Evolutionary conservation across 2,113 vertebrate genomes (phyloP).

Genomic region (Natator depressus): DNA sequence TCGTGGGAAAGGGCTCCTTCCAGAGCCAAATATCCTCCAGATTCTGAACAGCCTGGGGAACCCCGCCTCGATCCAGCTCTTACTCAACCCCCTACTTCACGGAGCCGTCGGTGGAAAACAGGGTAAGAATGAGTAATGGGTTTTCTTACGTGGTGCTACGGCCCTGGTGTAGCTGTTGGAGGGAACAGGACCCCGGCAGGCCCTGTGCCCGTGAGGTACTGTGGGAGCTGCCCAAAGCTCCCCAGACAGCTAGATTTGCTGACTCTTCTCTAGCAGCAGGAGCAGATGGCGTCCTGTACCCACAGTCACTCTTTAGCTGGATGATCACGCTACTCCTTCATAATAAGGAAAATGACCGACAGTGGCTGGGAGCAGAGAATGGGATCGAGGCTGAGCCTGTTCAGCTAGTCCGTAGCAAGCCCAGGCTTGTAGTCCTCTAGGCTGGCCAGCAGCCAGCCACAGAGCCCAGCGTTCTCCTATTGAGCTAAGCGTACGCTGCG

Average conservation of each 20-base stretch:
- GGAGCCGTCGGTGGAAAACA: constrained; percentile 80
- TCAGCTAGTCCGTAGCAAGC: background rate
- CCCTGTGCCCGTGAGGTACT: background rate
- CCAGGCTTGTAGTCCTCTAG: background rate
- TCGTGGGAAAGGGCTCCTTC: constrained; percentile 92
- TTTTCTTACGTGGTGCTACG: accelerated
- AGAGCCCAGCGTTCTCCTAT: background rate
- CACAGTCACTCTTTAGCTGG: background rate
- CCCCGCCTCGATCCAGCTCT: constrained; percentile 88
- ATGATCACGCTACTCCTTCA: background rate
- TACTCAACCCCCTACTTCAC: constrained; percentile 87
- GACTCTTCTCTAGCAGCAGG: background rate
- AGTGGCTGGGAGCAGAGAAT: background rate
- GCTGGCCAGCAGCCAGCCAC: background rate
- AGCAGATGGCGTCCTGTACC: background rate
- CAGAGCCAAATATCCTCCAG: constrained; percentile 90
- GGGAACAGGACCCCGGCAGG: background rate
- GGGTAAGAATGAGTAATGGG: constrained; percentile 68
- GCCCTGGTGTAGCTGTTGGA: accelerated
- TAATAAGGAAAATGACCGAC: background rate
- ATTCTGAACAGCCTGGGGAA: constrained; percentile 89
- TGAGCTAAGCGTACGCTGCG: background rate
- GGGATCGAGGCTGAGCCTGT: background rate
- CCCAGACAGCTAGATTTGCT: background rate
- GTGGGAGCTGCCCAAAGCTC: background rate